Percentiles rank a stretch among this genome's conserved stretches.
Conservation (phyloP, 1,140 invertebrate species). For the Pectinophora gossypiella region DNA sequence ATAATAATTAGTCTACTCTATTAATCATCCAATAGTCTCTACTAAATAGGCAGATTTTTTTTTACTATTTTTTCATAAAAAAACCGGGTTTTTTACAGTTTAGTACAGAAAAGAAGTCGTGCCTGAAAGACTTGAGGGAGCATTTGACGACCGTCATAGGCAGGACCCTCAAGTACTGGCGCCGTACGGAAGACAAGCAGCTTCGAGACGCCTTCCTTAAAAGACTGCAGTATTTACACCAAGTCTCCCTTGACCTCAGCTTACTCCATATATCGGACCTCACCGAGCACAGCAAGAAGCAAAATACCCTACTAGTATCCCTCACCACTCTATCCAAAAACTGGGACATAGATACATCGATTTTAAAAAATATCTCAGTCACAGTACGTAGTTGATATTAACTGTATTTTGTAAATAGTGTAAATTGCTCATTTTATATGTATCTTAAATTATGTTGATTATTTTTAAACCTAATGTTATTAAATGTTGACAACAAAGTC, state of each 20-base stretch:
- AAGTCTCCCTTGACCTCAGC: conserved; percentile 50
- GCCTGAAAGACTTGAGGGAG: conserved; percentile 55
- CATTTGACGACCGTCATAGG: conserved; percentile 51
- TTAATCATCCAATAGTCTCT: too few species aligned
- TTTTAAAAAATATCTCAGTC: conserved; percentile 32
- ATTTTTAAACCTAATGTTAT: too few species aligned
- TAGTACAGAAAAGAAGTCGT: conserved; percentile 44
- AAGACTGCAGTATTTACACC: conserved; percentile 62
- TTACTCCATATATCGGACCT: conserved; percentile 55
- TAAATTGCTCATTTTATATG: conserved; percentile 55
- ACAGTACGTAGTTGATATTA: conserved; percentile 51
- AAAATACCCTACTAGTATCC: conserved; percentile 31
- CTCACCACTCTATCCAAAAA: conserved; percentile 37
- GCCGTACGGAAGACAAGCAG: conserved; percentile 35
- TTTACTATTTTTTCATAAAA: too few species aligned
- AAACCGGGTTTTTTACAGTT: conserved; percentile 49
- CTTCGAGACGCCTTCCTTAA: conserved; percentile 47
- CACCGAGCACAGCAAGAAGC: conserved; percentile 33
- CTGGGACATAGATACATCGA: conserved; percentile 47
- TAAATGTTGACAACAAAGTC: too few species aligned
- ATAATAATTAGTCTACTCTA: too few species aligned
- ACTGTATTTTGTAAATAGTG: conserved; percentile 55
- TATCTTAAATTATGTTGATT: conserved; percentile 43
- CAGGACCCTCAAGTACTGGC: conserved; percentile 63
- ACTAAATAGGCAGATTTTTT: too few species aligned